Base-by-base conservation (phyloP, 2,797 vertebrate genomes). In the Sebastes steindachneri region DNA sequence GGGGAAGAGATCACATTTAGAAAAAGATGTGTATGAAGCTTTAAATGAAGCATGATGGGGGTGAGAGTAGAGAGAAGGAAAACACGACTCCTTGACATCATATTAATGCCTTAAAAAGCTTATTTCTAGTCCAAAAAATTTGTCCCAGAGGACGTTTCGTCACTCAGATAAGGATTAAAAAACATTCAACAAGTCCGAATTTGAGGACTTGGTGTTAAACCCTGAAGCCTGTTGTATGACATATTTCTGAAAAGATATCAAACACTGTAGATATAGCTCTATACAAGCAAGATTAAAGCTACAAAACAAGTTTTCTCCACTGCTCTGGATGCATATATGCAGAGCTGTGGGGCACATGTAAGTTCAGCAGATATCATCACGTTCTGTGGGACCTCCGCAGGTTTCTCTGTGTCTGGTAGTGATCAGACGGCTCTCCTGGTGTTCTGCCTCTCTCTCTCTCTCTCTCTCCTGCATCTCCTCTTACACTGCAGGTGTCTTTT, bases 401-500 rank as follows among this genome's bases (percentile, higher is more conserved):
- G 68, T 82, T 85, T 70, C 59, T 68, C 15, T 0, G 68, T 86
- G 93, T 94, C 95, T 96, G 95, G 93, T 86, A 96, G 92, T 89
- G 93, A 95, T 96, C 95, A 96, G 75, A 35, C 85, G 5, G 76
- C 90, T 91, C 77, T 89, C 89, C 86, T 83, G 90, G 94, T 93
- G 93, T 89, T 91, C 88, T 67, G 80, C 77, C 79, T 87, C 86
- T 80, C 87, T 64, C 62, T 41, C 60, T 63, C 60, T 41, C 37
- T 87, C 87, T 81, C 89, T 87, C 86, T 88, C 90, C 87, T 68
- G 77, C 85, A 73, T 93, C 92, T 95, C 93, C 86, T 88, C 92
- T 95, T 94, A 93, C 94, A 94, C 85, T 62, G 85, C 95, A 96
- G 95, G 94, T 96, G 95, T 94, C 92, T 95, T 95, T 94, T 95